A percentile compares a stretch with the other conserved stretches of the same genome.
Conservation (phyloP, 2,888 invertebrate genomes). For the Nomada fabriciana region DNA sequence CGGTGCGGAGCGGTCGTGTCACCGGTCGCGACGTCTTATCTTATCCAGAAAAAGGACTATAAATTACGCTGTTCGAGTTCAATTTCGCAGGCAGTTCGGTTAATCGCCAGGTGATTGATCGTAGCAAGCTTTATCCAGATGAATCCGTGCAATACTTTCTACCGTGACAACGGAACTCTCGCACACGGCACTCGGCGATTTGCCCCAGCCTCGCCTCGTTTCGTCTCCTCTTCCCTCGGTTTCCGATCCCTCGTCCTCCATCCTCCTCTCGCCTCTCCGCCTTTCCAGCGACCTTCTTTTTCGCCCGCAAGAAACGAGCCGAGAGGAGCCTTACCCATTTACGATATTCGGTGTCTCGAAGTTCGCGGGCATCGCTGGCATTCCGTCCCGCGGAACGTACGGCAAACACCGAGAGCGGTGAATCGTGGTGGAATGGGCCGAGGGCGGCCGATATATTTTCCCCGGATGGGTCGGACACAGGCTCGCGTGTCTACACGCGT, state of each 20-base stretch:
- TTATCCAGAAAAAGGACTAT: slow-evolving; percentile 58
- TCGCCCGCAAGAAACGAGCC: slow-evolving; percentile 1
- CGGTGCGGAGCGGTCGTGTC: slow-evolving; percentile 43
- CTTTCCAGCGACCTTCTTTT: background rate
- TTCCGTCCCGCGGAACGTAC: slow-evolving; percentile 46
- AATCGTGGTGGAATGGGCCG: slow-evolving; percentile 39
- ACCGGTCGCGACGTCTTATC: slow-evolving; percentile 52
- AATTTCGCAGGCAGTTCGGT: slow-evolving; percentile 66
- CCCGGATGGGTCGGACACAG: slow-evolving; percentile 47
- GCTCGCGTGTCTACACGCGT: slow-evolving; percentile 76
- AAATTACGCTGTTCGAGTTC: slow-evolving; percentile 65
- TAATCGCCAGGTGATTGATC: slow-evolving; percentile 71
- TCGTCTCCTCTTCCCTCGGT: background rate
- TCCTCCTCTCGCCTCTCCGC: background rate
- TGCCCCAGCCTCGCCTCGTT: slow-evolving; percentile 31
- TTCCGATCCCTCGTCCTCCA: background rate
- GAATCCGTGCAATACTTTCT: slow-evolving; percentile 71
- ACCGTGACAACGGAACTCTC: slow-evolving; percentile 57
- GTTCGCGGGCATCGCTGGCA: slow-evolving; percentile 62
- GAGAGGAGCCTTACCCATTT: slow-evolving; percentile 29
- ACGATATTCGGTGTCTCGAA: slow-evolving; percentile 47
- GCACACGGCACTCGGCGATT: slow-evolving; percentile 54
- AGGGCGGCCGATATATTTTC: slow-evolving; percentile 64
- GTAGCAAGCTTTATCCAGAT: slow-evolving; percentile 68
- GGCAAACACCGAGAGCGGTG: slow-evolving; percentile 15